Evolutionary conservation across 2,888 invertebrate genomes (phyloP), one percentile per base, ranked within the genome.

Genomic region (Brenthis daphne): DNA sequence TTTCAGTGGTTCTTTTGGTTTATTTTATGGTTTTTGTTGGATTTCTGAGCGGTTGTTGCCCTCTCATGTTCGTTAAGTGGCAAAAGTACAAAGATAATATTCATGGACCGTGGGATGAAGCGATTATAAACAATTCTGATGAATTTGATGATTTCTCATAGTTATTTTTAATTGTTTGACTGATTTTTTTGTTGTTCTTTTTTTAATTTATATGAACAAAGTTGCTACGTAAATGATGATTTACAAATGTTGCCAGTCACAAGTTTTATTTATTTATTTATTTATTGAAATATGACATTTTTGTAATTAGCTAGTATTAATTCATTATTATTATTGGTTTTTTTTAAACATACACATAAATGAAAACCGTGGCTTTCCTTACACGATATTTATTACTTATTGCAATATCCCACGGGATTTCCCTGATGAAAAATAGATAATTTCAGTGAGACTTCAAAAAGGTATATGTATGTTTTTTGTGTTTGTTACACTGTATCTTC

Each of bases 21-120:
- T 93, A 96, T 73, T 97, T 96, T 84, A 77, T 95, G 6, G 79
- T 92, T 8, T 85, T 94, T 55, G 91, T 95, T 11, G 73, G 94
- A 12, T 94, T 96, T 79, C 91, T 97, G 51, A 96, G 95, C 81
- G 81, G 96, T 12, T 88, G 96, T 63, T 97, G 96, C 81, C 98
- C 98, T 0, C 82, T 94, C 3, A 94, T 95, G 83, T 98, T 97
- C 88, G 95, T 96, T 0, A 90, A 88, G 65, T 96, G 96, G 92
- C 97, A 97, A 81, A 95, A 92, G 51, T 95, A 96, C 82, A 98
- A 98, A 82, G 96, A 96, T 79, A 99, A 98, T 86, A 99, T 98
- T 73, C 96, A 99, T 86, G 99, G 99, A 0, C 99, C 99, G 0
- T 99, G 99, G 99, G 99, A 99, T 86, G 99, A 99, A 84, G 99